phyloP scores from a whole-genome alignment of 2,113 vertebrate species.

The Lates calcarifer region DNA sequence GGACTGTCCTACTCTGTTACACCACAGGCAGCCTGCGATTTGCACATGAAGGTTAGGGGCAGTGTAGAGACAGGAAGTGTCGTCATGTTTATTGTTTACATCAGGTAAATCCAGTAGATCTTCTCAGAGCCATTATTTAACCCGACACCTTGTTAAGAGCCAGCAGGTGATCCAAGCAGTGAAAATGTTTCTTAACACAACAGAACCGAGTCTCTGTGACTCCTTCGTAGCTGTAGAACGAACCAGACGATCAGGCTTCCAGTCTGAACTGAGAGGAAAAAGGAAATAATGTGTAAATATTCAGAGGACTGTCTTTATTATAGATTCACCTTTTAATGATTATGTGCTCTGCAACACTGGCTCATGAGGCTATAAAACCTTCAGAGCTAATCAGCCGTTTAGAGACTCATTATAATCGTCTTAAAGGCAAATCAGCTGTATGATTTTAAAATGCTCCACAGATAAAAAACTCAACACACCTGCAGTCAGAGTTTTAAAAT shows the following conservation, averaged over 20 bases:
- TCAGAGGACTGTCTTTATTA: conserved; percentile 17
- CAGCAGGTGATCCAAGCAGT: not conserved
- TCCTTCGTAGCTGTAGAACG: too few species aligned
- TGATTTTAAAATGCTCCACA: conserved; percentile 37
- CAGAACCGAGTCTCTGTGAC: not conserved
- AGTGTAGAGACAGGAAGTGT: too few species aligned
- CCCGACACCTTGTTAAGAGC: not conserved
- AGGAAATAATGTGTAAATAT: conserved; percentile 25
- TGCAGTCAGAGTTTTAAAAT: conserved; percentile 5
- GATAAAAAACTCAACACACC: conserved; percentile 11
- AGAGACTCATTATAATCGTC: conserved; percentile 40
- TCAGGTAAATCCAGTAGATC: too few species aligned
- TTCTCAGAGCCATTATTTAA: not conserved
- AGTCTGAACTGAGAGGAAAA: too few species aligned
- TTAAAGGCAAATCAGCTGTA: conserved; percentile 33
- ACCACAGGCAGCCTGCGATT: too few species aligned
- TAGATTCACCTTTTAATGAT: conserved; percentile 45
- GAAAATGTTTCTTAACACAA: too few species aligned
- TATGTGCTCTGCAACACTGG: conserved; percentile 17
- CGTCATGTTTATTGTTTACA: too few species aligned
- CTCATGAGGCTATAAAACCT: conserved; percentile 42
- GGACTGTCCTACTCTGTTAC: not conserved
- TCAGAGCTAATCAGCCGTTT: conserved; percentile 53
- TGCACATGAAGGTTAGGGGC: too few species aligned
- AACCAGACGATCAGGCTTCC: not conserved